phyloP scores from a whole-genome alignment of 1,140 invertebrate species.

The Procambarus virginalis region DNA sequence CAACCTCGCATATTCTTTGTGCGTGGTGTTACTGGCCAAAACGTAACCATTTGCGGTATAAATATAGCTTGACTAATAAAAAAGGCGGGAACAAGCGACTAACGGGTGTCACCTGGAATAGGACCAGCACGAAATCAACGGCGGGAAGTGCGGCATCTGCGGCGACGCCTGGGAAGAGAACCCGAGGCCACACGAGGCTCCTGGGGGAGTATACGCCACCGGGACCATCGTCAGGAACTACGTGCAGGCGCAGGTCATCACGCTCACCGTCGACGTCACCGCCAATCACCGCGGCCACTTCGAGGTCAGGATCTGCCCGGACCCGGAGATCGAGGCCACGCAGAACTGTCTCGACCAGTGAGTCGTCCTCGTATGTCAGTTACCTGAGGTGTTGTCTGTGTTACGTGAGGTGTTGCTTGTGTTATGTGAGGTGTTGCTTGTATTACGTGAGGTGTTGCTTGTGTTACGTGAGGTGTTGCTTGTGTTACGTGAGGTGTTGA shows the following conservation, averaged over 20 bases:
- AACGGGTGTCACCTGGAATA: neutral
- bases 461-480: no score
- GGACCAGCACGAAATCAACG: conserved; percentile 72
- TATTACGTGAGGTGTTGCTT: no score
- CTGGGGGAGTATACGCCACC: conserved; percentile 54
- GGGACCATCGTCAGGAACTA: conserved; percentile 57
- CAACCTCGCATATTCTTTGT: neutral
- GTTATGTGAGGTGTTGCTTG: no score
- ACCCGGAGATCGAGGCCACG: neutral
- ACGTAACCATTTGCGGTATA: no score
- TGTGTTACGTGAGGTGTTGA: no score
- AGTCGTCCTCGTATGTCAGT: neutral
- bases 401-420: no score
- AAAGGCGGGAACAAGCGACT: neutral
- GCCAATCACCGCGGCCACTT: conserved; percentile 76
- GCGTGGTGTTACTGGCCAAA: no score
- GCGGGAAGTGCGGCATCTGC: conserved; percentile 76
- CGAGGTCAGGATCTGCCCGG: conserved; percentile 70
- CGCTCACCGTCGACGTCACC: conserved; percentile 74
- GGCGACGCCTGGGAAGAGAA: conserved; percentile 72
- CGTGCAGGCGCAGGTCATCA: conserved; percentile 68
- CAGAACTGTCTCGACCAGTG: neutral
- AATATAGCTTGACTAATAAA: no score
- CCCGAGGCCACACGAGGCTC: conserved; percentile 31
- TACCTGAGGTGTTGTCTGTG: no score